These are phyloP conservation scores for Acrobasis repandana DNA, from an alignment of 2,888 invertebrate species.

Conservation along the genomic window DNA sequence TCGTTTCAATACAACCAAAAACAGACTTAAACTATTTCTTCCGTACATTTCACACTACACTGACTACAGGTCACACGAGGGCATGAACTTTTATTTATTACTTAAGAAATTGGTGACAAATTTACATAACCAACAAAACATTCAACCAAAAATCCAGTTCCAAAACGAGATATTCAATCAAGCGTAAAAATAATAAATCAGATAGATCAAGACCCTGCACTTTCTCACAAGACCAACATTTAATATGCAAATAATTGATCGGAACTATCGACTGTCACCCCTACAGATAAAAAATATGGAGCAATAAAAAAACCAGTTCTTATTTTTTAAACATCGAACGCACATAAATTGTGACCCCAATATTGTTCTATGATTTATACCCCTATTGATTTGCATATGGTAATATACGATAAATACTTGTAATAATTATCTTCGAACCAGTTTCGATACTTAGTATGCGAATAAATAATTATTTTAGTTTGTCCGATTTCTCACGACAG, in stretches of 20 bases:
- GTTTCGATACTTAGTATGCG: slow-evolving; percentile 73
- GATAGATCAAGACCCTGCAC: slow-evolving; percentile 42
- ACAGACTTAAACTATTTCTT: not conserved
- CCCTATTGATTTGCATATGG: slow-evolving; percentile 72
- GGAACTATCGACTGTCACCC: slow-evolving; percentile 52
- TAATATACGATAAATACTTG: slow-evolving; percentile 52
- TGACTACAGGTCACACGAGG: slow-evolving; percentile 12
- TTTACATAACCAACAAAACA: slow-evolving; percentile 24
- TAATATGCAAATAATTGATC: slow-evolving; percentile 75
- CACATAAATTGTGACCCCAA: slow-evolving; percentile 53
- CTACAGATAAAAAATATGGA: slow-evolving; percentile 58
- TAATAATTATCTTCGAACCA: slow-evolving; percentile 61
- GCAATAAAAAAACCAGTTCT: slow-evolving; percentile 53
- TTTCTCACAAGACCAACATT: slow-evolving; percentile 65
- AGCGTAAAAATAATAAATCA: slow-evolving; percentile 61
- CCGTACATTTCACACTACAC: not conserved
- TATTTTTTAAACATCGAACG: slow-evolving; percentile 39
- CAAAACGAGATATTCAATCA: slow-evolving; percentile 43
- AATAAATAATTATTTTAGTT: slow-evolving; percentile 74
- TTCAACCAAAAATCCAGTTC: slow-evolving; percentile 29
- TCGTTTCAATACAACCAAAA: too few relatives aligned
- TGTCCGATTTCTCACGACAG: slow-evolving; percentile 67
- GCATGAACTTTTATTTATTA: slow-evolving; percentile 38
- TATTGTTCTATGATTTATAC: slow-evolving; percentile 82
- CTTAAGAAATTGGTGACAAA: slow-evolving; percentile 25